Base-by-base conservation (phyloP, 2,797 vertebrate genomes). In the Picus viridis region DNA sequence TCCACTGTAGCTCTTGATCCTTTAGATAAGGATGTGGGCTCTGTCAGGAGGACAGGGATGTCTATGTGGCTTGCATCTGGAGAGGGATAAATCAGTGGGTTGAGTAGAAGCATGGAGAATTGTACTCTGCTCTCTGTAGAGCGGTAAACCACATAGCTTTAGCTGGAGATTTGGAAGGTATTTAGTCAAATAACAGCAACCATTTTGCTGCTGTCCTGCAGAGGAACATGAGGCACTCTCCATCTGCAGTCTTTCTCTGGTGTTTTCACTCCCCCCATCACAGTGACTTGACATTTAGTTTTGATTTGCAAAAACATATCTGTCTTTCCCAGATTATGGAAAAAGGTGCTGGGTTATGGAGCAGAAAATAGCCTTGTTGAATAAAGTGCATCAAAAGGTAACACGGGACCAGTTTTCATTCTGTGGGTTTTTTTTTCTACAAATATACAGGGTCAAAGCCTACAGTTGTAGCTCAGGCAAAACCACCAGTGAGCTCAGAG, bases 1-100 rank as follows among this genome's bases (percentile, higher is more conserved):
- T 72, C 72, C 53, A 75, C 45, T 83, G 76, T 34, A 49, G 54
- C 76, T 92, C 90, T 62, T 87, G 73, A 57, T 94, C 53, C 70
- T 73, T 89, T 3, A 73, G 72, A 24, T 75, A n/a, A 92, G 57
- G 54, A 32, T 19, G 14, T 3, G 3, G 69, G 47, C 62, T 88
- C 41, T 57, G 65, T 36, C 30, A 32, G 75, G n/a, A 51, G 51
- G 47, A 49, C 26, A 3, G 17, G 58, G 12, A 36, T 27, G 39
- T 69, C 61, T 88, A 1, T 41, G 83, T 73, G 49, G 12, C 64
- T 91, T 79, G 41, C 12, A 32, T 90, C 79, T 83, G 14, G 76
- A 78, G 61, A 62, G 41, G 39, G 39, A 13, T 83, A 63, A 65
- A 56, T 2, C 51, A 47, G 49, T 16, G 54, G 34, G 8, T 32